Evolutionary conservation across 2,113 vertebrate genomes (phyloP).

Genomic region (Ploceus nigricollis): DNA sequence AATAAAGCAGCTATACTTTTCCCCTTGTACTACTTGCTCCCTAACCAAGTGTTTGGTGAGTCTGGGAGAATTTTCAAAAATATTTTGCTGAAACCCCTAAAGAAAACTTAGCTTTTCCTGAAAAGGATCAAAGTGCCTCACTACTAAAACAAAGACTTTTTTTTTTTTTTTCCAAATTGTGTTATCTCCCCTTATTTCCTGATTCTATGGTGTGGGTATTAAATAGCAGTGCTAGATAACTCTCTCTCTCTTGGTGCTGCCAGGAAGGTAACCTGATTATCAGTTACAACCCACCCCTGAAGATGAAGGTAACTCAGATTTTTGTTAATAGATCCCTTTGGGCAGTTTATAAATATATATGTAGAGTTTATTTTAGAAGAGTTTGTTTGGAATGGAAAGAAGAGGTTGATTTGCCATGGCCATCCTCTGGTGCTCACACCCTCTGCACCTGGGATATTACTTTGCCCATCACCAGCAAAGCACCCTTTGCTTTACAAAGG

Average conservation of each 20-base stretch:
- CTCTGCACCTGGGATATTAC: not conserved
- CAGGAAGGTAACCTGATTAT: not conserved
- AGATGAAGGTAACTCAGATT: not conserved
- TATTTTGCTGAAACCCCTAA: not conserved
- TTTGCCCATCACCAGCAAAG: not conserved
- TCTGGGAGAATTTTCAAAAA: not conserved
- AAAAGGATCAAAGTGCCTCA: not conserved
- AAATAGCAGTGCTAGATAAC: not conserved
- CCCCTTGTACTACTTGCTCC: not conserved
- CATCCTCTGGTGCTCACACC: not conserved
- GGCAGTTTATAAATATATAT: not conserved
- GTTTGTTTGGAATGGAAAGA: not conserved
- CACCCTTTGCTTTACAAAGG: not conserved
- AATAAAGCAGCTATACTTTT: not conserved
- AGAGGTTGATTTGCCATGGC: accelerated
- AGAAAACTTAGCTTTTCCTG: not conserved
- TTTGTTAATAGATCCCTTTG: too few species aligned
- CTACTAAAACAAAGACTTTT: not conserved
- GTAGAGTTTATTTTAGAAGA: not conserved
- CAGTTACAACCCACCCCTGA: accelerated
- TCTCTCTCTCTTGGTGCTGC: not conserved
- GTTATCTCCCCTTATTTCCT: not conserved
- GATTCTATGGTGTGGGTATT: not conserved
- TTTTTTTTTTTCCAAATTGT: not conserved
- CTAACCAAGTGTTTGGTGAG: not conserved